phyloP scores from a whole-genome alignment of 2,888 invertebrate genomes.

The Napeogenes inachia region DNA sequence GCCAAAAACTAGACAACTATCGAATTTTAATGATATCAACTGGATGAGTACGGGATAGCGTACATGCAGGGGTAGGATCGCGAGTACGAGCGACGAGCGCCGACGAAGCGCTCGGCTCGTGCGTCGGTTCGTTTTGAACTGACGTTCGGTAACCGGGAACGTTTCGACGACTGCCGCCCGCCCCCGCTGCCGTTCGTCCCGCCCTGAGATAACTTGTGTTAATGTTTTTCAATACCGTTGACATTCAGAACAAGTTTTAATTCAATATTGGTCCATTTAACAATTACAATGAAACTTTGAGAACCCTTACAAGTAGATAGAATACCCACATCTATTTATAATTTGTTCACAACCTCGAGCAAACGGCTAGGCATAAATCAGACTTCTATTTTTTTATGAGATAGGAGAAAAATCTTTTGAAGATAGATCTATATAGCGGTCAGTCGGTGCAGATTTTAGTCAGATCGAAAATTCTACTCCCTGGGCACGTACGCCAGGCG shows the following conservation, averaged over 20 bases:
- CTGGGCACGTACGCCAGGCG: slow-evolving; percentile 53
- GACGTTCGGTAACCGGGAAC: slow-evolving; percentile 50
- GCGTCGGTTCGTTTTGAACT: slow-evolving; percentile 67
- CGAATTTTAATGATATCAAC: slow-evolving; percentile 22
- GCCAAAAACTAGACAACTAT: slow-evolving; percentile 33
- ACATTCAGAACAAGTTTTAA: too few relatives aligned
- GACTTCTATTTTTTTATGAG: slow-evolving; percentile 3
- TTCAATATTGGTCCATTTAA: too few relatives aligned
- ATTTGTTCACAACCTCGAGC: background rate
- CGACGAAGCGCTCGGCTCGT: slow-evolving; percentile 62
- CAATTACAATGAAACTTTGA: too few relatives aligned
- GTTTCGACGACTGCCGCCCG: slow-evolving; percentile 20
- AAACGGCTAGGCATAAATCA: background rate
- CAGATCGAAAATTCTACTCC: slow-evolving; percentile 38
- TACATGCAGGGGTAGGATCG: slow-evolving; percentile 70
- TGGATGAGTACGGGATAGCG: slow-evolving; percentile 43
- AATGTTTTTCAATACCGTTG: slow-evolving; percentile 10
- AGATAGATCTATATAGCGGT: background rate
- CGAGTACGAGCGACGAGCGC: slow-evolving; percentile 49
- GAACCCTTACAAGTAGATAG: too few relatives aligned
- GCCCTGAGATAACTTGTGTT: slow-evolving; percentile 55
- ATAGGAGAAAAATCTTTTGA: background rate
- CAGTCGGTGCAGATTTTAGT: slow-evolving; percentile 7
- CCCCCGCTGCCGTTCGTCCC: slow-evolving; percentile 50
- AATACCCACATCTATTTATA: too few relatives aligned